Evolutionary conservation across 2,888 invertebrate genomes (phyloP), one percentile per base, ranked within the genome.

Genomic region (Ormyrus nitidulus): DNA sequence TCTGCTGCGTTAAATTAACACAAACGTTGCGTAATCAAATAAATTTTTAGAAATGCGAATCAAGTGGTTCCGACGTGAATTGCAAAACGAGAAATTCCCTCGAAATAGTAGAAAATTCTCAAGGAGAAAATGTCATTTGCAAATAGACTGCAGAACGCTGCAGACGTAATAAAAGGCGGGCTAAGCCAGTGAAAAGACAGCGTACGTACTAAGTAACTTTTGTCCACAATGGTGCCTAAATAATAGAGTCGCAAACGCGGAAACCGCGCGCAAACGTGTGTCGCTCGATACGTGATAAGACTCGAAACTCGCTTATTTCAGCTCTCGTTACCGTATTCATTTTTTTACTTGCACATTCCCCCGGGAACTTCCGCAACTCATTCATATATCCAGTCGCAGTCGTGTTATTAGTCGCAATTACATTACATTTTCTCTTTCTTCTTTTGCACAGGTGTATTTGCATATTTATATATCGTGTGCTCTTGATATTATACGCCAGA

Each of bases 191-290:
- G n/a, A 61, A 51, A 72, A 59, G 44, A 53, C 49, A 71, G 62
- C 51, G 48, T 10, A 53, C 19, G 61, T 13, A 59, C 75, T 68
- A 68, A 76, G 69, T 54, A 62, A 69, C 69, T 76, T 75, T 75
- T 66, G 66, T 72, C 53, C 51, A 11, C 54, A 11, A 62, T 58
- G 6, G 48, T 9, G 5, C 11, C 46, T 34, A 34, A 34, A 53
- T 65, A 66, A 68, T 69, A n/a, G 54, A 62, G 68, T 11, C 69
- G 54, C 53, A 46, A 61, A 76, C 58, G 54, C 76, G 76, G 76
- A 76, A 76, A 76, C 68, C 46, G 11, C 46, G 49, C 65, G 49
- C 13, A 46, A 6, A 48, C 59, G 10, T 8, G 46, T 64, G 9
- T 11, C 6, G 68, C 10, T 34, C 49, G 58, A 46, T 48, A 76